Percentiles rank a stretch among this genome's conserved stretches.
phyloP scores from a whole-genome alignment of 2,888 invertebrate species.

The Leptinotarsa rubiginosa region DNA sequence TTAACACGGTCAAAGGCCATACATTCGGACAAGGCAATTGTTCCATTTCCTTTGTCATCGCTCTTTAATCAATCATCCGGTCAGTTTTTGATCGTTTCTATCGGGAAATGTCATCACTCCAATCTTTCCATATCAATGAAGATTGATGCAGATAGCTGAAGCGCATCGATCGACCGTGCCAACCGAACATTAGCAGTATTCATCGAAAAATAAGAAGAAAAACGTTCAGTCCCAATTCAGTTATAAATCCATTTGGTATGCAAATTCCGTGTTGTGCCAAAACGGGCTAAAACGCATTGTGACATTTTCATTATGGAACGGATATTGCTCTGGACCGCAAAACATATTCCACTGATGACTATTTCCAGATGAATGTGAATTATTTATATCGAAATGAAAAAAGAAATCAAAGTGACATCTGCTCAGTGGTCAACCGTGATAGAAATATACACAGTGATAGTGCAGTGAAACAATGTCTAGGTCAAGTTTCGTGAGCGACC shows the following conservation, averaged over 20 bases:
- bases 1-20: neutral
- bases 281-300: constrained; percentile 35
- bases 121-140: constrained; percentile 35
- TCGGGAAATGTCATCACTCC: constrained; percentile 32
- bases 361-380: constrained; percentile 42
- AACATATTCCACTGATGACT: constrained; percentile 44
- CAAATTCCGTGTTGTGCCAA: constrained; percentile 37
- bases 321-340: constrained; percentile 41
- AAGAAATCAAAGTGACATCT: constrained; percentile 19
- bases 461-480: neutral
- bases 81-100: constrained; percentile 32
- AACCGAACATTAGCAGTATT: constrained; percentile 20
- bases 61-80: constrained; percentile 34
- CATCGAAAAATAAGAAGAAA: constrained; percentile 26
- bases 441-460: neutral
- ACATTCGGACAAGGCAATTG: constrained; percentile 15
- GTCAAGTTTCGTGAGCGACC: no score
- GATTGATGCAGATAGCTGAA: constrained; percentile 32
- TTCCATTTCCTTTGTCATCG: constrained; percentile 29
- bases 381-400: constrained; percentile 39
- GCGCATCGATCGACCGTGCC: neutral
- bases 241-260: constrained; percentile 41
- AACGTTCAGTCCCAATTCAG: constrained; percentile 16
- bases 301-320: constrained; percentile 43
- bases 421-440: neutral